Evolutionary conservation across 2,113 vertebrate genomes (phyloP).

Genomic region (Ophiodon elongatus): DNA sequence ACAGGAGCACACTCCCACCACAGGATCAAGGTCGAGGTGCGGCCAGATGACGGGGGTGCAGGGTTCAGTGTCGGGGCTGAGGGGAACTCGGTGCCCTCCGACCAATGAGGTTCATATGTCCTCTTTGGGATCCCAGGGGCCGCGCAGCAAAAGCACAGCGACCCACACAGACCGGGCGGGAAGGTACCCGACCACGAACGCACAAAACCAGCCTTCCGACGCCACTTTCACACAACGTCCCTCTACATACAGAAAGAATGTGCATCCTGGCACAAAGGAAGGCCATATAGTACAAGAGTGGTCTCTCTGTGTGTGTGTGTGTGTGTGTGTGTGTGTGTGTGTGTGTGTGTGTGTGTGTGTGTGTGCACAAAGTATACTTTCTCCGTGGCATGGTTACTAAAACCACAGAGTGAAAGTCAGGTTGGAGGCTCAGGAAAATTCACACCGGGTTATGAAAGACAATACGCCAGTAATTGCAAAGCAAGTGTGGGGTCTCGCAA

Average conservation of each 20-base stretch:
- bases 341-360: neutral
- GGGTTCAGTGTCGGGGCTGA: conserved; percentile 65
- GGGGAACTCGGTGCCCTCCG: conserved; percentile 68
- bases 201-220: conserved; percentile 33
- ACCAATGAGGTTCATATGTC: conserved; percentile 67
- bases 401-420: conserved; percentile 68
- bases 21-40: conserved; percentile 64
- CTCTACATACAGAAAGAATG: conserved; percentile 32
- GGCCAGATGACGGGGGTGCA: conserved; percentile 61
- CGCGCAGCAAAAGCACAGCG: conserved; percentile 6
- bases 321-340: neutral
- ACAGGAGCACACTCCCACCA: conserved; percentile 63
- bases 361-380: conserved; percentile 33
- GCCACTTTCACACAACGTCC: conserved; percentile 58
- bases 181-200: conserved; percentile 71
- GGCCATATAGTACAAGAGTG: neutral
- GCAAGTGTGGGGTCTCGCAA: conserved; percentile 72
- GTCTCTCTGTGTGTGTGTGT: neutral
- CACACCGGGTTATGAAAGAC: conserved; percentile 73
- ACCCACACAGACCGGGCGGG: conserved; percentile 58
- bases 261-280: conserved; percentile 29
- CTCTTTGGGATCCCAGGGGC: conserved; percentile 62
- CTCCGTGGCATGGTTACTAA: conserved; percentile 40
- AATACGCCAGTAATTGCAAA: conserved; percentile 76
- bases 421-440: conserved; percentile 66